Conservation (phyloP, 2,888 invertebrate species). For the Andrena bucephala region DNA sequence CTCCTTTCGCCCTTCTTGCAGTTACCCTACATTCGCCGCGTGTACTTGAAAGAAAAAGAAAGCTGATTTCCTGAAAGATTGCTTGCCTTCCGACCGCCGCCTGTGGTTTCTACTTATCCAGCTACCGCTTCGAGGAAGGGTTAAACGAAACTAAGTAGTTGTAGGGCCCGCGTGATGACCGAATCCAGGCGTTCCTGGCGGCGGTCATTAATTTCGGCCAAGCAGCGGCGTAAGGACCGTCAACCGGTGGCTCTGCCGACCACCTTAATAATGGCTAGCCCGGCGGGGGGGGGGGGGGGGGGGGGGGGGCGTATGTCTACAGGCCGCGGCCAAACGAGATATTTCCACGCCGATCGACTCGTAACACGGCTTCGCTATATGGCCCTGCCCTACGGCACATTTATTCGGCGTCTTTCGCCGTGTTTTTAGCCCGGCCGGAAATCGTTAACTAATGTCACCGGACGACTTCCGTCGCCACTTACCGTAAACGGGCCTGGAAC, state of each 20-base stretch:
- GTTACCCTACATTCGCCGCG: not conserved
- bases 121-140: not conserved
- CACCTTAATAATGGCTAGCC: constrained; percentile 35
- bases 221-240: not conserved
- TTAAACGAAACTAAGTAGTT: not conserved
- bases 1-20: not conserved
- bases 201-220: constrained; percentile 14
- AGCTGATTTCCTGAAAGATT: not conserved
- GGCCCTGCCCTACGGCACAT: not conserved
- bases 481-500: constrained; percentile 46
- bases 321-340: constrained; percentile 24
- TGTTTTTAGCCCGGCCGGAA: constrained; percentile 47
- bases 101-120: not conserved
- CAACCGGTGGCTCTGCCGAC: not conserved
- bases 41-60: too few species aligned
- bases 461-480: constrained; percentile 62
- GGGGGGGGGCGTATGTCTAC: constrained; percentile 9
- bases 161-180: too few species aligned
- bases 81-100: not conserved
- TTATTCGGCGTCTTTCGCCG: constrained; percentile 22
- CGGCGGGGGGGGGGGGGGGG: not conserved
- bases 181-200: not conserved
- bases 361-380: not conserved
- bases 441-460: constrained; percentile 66
- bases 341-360: constrained; percentile 16